Evolutionary conservation across 1,140 invertebrate species (phyloP).

Genomic region (Drosophila bocqueti): DNA sequence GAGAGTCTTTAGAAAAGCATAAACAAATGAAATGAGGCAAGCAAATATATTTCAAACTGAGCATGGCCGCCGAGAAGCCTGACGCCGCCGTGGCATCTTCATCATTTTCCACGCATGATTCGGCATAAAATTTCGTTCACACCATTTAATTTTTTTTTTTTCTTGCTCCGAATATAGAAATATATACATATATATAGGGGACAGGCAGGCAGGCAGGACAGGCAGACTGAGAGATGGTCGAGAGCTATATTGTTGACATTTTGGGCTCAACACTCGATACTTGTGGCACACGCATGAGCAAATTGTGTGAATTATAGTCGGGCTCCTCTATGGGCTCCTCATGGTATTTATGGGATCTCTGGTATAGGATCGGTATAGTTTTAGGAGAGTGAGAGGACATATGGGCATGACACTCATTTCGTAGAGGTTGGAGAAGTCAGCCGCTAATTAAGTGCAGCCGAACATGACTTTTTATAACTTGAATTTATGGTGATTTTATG

Average conservation of each 20-base stretch:
- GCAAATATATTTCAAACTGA: conserved; percentile 68
- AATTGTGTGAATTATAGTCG: conserved; percentile 75
- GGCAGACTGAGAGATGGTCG: background rate
- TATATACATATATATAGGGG: conserved; percentile 3
- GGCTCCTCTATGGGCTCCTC: conserved; percentile 2
- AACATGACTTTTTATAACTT: conserved; percentile 83
- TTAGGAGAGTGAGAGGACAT: conserved; percentile 28
- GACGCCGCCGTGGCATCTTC: conserved; percentile 58
- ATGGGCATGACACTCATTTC: conserved; percentile 64
- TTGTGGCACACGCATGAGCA: conserved; percentile 59
- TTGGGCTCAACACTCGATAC: conserved; percentile 60
- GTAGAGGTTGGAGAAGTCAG: conserved; percentile 48
- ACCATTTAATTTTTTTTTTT: conserved; percentile 72
- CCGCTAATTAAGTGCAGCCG: conserved; percentile 80
- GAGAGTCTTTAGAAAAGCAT: conserved; percentile 37
- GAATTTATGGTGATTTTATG: conserved; percentile 82
- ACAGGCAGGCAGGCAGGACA: too few relatives aligned
- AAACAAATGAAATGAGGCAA: conserved; percentile 74
- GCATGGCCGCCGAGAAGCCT: conserved; percentile 36
- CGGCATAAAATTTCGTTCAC: conserved; percentile 83
- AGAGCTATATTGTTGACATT: conserved; percentile 75
- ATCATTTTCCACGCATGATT: conserved; percentile 82
- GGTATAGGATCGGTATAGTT: conserved; percentile 4
- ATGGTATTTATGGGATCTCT: conserved; percentile 18
- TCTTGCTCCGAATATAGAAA: conserved; percentile 23